Evolutionary conservation across 2,888 invertebrate genomes (phyloP).

Genomic region (Eristalis arbustorum): DNA sequence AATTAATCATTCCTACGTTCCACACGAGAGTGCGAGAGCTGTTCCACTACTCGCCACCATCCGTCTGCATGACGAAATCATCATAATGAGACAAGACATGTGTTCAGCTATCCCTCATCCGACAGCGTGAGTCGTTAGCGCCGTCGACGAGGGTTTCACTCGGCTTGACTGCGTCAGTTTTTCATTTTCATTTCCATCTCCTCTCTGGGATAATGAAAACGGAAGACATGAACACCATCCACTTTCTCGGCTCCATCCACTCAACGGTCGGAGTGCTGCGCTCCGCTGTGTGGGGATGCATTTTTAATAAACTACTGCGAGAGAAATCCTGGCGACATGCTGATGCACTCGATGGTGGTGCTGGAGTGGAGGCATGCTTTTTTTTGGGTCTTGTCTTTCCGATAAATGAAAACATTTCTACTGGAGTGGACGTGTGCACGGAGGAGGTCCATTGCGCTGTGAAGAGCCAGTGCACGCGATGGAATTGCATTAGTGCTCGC

Average conservation of each 20-base stretch:
- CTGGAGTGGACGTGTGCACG: background rate
- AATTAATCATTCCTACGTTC: background rate
- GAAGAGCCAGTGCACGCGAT: background rate
- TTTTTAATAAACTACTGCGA: conserved; percentile 40
- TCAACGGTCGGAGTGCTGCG: background rate
- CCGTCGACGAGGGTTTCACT: background rate
- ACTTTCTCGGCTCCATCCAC: background rate
- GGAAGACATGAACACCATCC: background rate
- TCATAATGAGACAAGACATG: background rate
- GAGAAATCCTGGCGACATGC: background rate
- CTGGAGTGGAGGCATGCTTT: background rate
- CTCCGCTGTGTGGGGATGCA: background rate
- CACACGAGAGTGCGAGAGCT: background rate
- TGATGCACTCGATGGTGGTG: background rate
- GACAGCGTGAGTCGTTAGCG: too few relatives aligned
- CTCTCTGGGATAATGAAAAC: background rate
- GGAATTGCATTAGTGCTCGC: background rate
- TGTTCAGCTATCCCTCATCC: background rate
- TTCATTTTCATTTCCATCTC: background rate
- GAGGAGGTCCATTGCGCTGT: background rate
- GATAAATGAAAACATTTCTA: background rate
- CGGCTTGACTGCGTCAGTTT: background rate
- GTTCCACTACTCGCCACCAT: background rate
- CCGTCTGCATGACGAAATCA: background rate
- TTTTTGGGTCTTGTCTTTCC: background rate